Conservation (phyloP, 2,888 invertebrate species). For the Amorpha juglandis region DNA sequence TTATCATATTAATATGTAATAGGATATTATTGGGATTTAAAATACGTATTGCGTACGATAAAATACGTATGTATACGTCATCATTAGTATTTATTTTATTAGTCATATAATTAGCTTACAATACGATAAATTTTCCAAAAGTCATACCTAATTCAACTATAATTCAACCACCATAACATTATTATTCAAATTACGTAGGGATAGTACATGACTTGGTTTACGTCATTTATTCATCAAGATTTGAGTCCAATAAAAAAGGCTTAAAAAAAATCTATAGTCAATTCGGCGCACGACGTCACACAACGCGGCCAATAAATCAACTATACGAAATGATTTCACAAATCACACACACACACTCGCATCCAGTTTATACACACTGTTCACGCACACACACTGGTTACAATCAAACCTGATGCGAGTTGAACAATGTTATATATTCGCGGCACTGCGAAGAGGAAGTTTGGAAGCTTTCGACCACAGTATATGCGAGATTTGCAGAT, state of each 20-base stretch:
- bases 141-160: background rate
- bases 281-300: conserved; percentile 25
- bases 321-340: conserved; percentile 32
- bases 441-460: conserved; percentile 63
- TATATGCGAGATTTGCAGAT: conserved; percentile 54
- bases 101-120: no score
- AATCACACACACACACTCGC: conserved; percentile 26
- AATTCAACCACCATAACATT: background rate
- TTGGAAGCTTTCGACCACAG: conserved; percentile 44
- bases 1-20: no score
- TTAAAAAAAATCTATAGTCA: conserved; percentile 6
- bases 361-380: conserved; percentile 3
- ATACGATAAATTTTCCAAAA: background rate
- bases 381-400: conserved; percentile 30
- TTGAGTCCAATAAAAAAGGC: background rate
- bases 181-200: background rate
- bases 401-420: conserved; percentile 74
- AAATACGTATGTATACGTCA: no score
- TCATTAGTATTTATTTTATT: no score
- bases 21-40: no score
- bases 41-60: no score
- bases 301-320: conserved; percentile 31
- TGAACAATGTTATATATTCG: conserved; percentile 75
- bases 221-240: background rate
- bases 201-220: conserved; percentile 4